Percentiles rank a stretch among this genome's conserved stretches.
These are phyloP conservation scores for Chroicocephalus ridibundus DNA, from an alignment of 2,113 vertebrate species.

Conservation along the genomic window DNA sequence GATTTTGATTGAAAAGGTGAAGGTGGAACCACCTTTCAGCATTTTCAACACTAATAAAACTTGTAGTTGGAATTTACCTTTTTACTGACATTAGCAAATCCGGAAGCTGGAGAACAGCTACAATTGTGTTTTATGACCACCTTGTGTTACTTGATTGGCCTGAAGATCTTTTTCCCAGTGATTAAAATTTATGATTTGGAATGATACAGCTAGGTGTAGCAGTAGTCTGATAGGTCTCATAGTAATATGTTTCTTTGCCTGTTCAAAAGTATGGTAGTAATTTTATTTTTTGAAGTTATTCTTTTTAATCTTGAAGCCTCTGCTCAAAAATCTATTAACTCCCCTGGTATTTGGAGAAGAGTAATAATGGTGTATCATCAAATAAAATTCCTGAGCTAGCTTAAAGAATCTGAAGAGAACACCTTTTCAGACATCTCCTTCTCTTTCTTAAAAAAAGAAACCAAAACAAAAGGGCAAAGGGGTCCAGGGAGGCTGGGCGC, in stretches of 20 bases:
- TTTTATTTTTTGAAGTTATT: not conserved
- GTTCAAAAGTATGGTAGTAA: not conserved
- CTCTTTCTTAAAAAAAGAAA: not conserved
- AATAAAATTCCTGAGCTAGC: not conserved
- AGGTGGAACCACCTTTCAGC: not conserved
- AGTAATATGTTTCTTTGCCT: not conserved
- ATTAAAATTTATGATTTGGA: slow-evolving; percentile 39
- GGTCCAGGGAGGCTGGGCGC: no score
- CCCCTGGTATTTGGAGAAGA: not conserved
- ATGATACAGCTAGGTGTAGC: not conserved
- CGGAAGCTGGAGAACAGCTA: not conserved
- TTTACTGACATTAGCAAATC: not conserved
- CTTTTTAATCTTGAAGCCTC: slow-evolving; percentile 24
- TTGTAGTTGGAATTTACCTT: not conserved
- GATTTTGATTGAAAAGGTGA: slow-evolving; percentile 34
- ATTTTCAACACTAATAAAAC: slow-evolving; percentile 3
- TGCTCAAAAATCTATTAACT: slow-evolving; percentile 10
- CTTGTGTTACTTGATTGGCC: not conserved
- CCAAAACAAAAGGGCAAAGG: not conserved
- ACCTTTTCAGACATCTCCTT: not conserved
- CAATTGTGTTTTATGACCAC: not conserved
- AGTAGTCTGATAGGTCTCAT: not conserved
- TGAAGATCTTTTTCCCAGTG: slow-evolving; percentile 24
- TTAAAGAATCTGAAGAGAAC: not conserved
- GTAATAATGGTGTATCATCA: not conserved